A percentile compares a stretch with the other conserved stretches of the same genome.
These are phyloP conservation scores for Oreortyx pictus DNA, from an alignment of 2,797 vertebrate genomes.

Conservation along the genomic window DNA sequence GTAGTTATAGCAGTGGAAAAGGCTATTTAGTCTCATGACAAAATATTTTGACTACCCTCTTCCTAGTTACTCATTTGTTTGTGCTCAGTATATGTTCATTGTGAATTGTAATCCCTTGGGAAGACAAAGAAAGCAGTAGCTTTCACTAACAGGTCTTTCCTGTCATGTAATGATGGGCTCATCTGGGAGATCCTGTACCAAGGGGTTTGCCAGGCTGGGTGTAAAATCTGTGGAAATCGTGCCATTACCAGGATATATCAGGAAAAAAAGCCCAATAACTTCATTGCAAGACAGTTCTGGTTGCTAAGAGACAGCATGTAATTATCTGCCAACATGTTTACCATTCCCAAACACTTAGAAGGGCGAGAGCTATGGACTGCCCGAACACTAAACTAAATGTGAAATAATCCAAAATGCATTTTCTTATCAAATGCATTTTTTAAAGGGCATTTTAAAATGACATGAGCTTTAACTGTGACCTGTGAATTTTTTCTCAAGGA, in stretches of 20 bases:
- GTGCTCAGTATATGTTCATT: constrained; percentile 17
- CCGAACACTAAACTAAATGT: neutral
- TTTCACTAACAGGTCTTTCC: neutral
- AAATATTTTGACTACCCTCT: constrained; percentile 48
- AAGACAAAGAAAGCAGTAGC: neutral
- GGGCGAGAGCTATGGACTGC: neutral
- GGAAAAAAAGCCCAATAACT: neutral
- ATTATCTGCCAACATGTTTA: constrained; percentile 67
- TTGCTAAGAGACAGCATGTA: constrained; percentile 67
- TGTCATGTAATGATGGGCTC: neutral
- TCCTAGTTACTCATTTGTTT: constrained; percentile 52
- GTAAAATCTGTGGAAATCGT: constrained; percentile 42
- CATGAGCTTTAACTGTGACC: neutral
- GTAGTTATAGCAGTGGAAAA: neutral
- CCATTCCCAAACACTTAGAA: constrained; percentile 45
- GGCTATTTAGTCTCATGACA: constrained; percentile 15
- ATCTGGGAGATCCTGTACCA: neutral
- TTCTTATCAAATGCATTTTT: constrained; percentile 6
- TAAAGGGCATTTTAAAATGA: constrained; percentile 4
- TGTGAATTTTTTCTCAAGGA: neutral
- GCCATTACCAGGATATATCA: neutral
- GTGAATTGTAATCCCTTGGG: constrained; percentile 17
- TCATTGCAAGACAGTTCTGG: constrained; percentile 34
- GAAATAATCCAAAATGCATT: neutral
- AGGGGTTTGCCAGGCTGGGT: neutral